A percentile compares a stretch with the other conserved stretches of the same genome.
Evolutionary conservation across 2,113 vertebrate species (phyloP).

Genomic region (Carassius gibelio): DNA sequence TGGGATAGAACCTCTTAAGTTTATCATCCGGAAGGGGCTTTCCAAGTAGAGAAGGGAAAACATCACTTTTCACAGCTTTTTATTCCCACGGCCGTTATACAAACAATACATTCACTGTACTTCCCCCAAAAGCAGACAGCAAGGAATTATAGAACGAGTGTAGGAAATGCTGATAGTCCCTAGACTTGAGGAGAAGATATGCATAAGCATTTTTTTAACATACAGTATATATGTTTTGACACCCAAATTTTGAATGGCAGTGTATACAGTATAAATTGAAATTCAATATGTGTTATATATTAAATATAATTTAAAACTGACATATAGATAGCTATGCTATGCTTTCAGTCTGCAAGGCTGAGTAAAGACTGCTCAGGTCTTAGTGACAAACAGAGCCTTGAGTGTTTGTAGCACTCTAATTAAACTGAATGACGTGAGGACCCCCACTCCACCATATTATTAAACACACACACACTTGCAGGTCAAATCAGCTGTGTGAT

Average conservation of each 20-base stretch:
- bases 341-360: too few relatives aligned
- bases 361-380: too few relatives aligned
- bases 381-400: slow-evolving; percentile 19
- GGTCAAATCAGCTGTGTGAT: neutral
- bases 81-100: slow-evolving; percentile 17
- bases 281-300: neutral
- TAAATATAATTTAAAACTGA: too few relatives aligned
- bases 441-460: slow-evolving; percentile 14
- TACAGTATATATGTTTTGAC: too few relatives aligned
- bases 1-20: neutral
- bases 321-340: too few relatives aligned
- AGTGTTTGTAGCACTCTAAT: slow-evolving; percentile 45
- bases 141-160: neutral
- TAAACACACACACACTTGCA: neutral
- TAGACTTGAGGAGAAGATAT: neutral
- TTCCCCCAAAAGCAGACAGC: slow-evolving; percentile 17
- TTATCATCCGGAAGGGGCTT: slow-evolving; percentile 15
- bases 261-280: neutral
- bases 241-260: too few relatives aligned
- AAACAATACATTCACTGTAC: neutral
- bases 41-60: neutral
- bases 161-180: neutral
- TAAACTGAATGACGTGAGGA: slow-evolving; percentile 42
- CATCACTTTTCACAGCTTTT: neutral
- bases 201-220: too few relatives aligned